These are phyloP conservation scores for Odontamblyopus rebecca DNA, from an alignment of 2,797 vertebrate species.

Conservation along the genomic window DNA sequence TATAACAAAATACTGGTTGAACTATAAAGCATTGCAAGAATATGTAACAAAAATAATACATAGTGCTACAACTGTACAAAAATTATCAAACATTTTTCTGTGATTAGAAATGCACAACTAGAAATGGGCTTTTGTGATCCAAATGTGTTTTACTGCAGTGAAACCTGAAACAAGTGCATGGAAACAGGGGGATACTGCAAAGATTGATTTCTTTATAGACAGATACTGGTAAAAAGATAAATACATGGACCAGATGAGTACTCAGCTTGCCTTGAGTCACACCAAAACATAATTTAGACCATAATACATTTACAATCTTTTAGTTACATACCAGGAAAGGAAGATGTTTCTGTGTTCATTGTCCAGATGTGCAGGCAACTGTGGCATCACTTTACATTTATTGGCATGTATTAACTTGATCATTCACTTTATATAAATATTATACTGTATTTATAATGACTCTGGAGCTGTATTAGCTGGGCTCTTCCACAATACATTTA, in stretches of 20 bases:
- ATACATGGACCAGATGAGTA: conserved; percentile 20
- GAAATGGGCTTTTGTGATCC: conserved; percentile 53
- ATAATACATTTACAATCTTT: conserved; percentile 67
- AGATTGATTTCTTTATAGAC: neutral
- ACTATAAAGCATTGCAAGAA: conserved; percentile 75
- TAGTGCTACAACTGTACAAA: conserved; percentile 83
- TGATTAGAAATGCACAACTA: conserved; percentile 52
- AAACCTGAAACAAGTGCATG: conserved; percentile 24
- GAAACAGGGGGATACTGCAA: conserved; percentile 5
- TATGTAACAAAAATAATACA: conserved; percentile 79
- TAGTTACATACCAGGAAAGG: conserved; percentile 18
- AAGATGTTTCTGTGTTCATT: conserved; percentile 22
- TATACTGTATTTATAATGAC: conserved; percentile 5
- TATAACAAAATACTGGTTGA: conserved; percentile 72
- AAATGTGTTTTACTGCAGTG: conserved; percentile 23
- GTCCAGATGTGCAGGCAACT: conserved; percentile 21
- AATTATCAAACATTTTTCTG: conserved; percentile 69
- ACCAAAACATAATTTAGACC: conserved; percentile 55
- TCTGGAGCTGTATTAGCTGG: conserved; percentile 27
- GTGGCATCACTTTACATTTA: neutral
- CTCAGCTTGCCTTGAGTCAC: conserved; percentile 33
- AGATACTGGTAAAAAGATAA: neutral
- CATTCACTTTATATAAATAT: conserved; percentile 10
- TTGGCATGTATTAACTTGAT: neutral
- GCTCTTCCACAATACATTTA: conserved; percentile 39